Percentiles rank a stretch among this genome's conserved stretches.
Conservation (phyloP, 2,113 vertebrate species). For the Gobio gobio region DNA sequence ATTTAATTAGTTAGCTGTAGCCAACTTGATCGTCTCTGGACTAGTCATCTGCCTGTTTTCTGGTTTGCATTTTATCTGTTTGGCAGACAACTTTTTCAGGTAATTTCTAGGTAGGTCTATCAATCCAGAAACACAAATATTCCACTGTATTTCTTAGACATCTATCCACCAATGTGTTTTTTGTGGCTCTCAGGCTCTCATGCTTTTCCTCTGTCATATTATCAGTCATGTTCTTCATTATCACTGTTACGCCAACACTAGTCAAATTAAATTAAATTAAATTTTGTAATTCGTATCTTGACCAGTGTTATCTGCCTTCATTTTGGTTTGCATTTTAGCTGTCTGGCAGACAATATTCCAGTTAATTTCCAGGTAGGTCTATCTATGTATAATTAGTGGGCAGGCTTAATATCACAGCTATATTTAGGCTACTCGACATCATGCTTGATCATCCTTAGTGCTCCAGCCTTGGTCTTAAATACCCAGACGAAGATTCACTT, state of each 20-base stretch:
- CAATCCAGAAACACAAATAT: too few species aligned
- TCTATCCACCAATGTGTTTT: too few species aligned
- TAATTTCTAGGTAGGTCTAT: too few species aligned
- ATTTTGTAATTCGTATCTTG: background rate
- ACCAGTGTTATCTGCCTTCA: background rate
- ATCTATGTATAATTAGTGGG: background rate
- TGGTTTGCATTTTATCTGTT: background rate
- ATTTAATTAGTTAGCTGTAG: background rate
- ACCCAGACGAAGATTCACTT: background rate
- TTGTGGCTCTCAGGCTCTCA: too few species aligned
- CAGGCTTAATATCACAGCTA: background rate
- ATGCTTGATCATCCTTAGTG: background rate
- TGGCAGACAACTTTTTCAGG: too few species aligned
- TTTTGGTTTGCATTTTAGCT: background rate
- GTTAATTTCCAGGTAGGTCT: background rate
- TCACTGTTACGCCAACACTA: background rate
- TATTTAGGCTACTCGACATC: background rate
- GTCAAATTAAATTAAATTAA: too few species aligned
- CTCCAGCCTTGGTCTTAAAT: background rate
- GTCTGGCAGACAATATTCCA: background rate
- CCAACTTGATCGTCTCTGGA: background rate
- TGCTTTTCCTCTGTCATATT: background rate
- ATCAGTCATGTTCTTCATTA: background rate
- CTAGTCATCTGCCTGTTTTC: background rate
- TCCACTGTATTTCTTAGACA: too few species aligned